phyloP scores from a whole-genome alignment of 2,888 invertebrate species.

The Agrotis exclamationis region DNA sequence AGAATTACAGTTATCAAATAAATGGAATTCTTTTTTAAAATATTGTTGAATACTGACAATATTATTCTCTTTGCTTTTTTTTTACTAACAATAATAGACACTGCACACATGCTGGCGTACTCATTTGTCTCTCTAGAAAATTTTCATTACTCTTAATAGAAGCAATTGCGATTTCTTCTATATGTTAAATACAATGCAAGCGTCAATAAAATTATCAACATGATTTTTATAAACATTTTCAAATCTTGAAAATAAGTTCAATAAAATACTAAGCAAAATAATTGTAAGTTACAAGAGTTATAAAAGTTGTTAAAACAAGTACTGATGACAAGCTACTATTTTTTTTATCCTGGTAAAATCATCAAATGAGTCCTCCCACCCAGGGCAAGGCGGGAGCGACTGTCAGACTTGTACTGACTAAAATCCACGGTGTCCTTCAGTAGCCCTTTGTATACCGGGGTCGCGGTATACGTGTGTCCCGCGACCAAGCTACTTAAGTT shows the following conservation, averaged over 20 bases:
- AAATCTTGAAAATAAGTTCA: neutral
- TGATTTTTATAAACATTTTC: neutral
- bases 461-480: too few relatives aligned
- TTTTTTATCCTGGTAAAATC: too few relatives aligned
- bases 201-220: neutral
- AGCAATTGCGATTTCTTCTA: slow-evolving; percentile 25
- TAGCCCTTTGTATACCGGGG: too few relatives aligned
- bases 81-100: slow-evolving; percentile 21
- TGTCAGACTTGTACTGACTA: too few relatives aligned
- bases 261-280: neutral
- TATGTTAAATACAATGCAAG: slow-evolving; percentile 7
- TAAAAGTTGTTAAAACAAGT: neutral
- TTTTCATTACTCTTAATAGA: slow-evolving; percentile 1
- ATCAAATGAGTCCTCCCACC: too few relatives aligned
- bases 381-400: too few relatives aligned
- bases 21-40: too few relatives aligned
- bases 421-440: too few relatives aligned
- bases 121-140: neutral
- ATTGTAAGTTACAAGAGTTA: neutral
- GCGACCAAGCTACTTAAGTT: neutral
- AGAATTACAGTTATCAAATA: neutral
- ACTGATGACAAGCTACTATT: neutral
- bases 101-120: slow-evolving; percentile 24
- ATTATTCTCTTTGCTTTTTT: neutral
- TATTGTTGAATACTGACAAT: neutral